Evolutionary conservation across 2,888 invertebrate genomes (phyloP).

Genomic region (Trissolcus japonicus): DNA sequence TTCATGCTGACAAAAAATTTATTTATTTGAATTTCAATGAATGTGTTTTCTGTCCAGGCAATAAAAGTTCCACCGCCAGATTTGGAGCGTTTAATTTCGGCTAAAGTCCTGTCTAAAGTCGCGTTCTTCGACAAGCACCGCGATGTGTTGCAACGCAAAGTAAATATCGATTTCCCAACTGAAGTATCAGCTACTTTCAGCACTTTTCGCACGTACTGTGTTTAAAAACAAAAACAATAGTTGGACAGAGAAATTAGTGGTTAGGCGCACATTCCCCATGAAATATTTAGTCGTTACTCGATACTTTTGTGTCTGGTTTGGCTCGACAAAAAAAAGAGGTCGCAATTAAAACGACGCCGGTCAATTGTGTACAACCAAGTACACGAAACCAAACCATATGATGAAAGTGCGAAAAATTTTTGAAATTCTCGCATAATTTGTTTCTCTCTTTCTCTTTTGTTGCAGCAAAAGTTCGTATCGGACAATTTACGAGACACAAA

Average conservation of each 20-base stretch:
- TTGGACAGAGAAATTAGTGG: conserved; percentile 36
- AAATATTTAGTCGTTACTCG: conserved; percentile 11
- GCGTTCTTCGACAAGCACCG: too few species aligned
- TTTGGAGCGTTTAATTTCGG: conserved; percentile 39
- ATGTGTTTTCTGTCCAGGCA: too few species aligned
- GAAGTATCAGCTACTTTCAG: conserved; percentile 35
- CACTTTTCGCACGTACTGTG: conserved; percentile 47
- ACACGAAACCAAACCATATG: too few species aligned
- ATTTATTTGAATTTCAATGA: not conserved
- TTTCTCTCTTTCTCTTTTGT: not conserved
- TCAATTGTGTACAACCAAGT: not conserved
- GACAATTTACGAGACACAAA: not conserved
- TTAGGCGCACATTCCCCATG: conserved; percentile 18
- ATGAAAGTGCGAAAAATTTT: conserved; percentile 1
- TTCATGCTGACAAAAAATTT: not conserved
- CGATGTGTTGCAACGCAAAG: conserved; percentile 41
- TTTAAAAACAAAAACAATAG: conserved; percentile 42
- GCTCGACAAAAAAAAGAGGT: not conserved
- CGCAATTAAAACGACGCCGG: too few species aligned
- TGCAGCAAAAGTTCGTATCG: not conserved
- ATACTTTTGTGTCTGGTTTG: not conserved
- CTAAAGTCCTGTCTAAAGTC: conserved; percentile 23
- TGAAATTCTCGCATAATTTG: conserved; percentile 9
- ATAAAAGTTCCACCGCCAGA: not conserved
- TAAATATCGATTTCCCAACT: conserved; percentile 54